These are phyloP conservation scores for Heliconius nattereri DNA, from an alignment of 1,140 invertebrate species.

Conservation along the genomic window DNA sequence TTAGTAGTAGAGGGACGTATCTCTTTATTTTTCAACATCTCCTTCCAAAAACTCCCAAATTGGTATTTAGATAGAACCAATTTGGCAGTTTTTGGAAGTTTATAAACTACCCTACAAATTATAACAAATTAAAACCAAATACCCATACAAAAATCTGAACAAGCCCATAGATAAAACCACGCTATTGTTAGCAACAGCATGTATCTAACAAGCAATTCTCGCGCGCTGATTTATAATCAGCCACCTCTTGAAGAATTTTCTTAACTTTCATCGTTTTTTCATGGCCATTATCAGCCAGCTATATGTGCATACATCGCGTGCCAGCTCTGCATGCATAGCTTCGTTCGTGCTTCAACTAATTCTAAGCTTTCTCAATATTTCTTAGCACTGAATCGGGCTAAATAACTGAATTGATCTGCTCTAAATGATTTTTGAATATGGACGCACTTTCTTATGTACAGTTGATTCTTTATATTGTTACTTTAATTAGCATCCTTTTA, in stretches of 20 bases:
- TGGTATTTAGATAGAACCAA: no score
- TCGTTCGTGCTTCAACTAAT: slow-evolving; percentile 31
- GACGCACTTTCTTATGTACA: neutral
- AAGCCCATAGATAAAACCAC: neutral
- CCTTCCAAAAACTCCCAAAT: no score
- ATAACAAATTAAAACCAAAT: neutral
- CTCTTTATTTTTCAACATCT: no score
- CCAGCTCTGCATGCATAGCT: slow-evolving; percentile 33
- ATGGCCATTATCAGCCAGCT: slow-evolving; percentile 22
- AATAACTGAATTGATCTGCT: slow-evolving; percentile 38
- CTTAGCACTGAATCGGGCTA: slow-evolving; percentile 33
- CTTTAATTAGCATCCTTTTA: neutral
- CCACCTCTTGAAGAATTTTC: slow-evolving; percentile 33
- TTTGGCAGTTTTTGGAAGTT: no score
- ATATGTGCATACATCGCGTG: slow-evolving; percentile 39
- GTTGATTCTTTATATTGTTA: neutral
- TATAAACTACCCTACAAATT: neutral
- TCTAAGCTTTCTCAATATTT: slow-evolving; percentile 41
- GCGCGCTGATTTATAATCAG: slow-evolving; percentile 30
- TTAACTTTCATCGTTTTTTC: slow-evolving; percentile 46
- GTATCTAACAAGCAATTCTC: neutral
- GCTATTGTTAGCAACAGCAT: neutral
- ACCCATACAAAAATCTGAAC: neutral
- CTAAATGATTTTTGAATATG: slow-evolving; percentile 28
- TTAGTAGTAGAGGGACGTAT: no score